These are phyloP conservation scores for Vulpes ferrilata DNA, from an alignment of 2,113 vertebrate species.

Conservation along the genomic window DNA sequence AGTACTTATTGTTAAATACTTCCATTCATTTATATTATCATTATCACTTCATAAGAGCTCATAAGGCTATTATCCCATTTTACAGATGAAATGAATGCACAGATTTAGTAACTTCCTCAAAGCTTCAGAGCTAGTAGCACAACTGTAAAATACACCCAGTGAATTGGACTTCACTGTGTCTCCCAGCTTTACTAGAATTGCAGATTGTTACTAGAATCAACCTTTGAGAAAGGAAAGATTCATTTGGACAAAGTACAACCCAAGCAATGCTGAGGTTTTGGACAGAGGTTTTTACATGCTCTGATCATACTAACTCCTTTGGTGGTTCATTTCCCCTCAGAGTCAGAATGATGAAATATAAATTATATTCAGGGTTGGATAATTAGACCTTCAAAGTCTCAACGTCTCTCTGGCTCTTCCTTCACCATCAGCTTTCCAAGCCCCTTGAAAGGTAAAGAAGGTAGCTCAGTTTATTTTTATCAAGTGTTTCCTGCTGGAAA, in stretches of 20 bases:
- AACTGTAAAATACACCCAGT: conserved; percentile 28
- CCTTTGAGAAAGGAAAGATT: neutral
- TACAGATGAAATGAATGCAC: conserved; percentile 11
- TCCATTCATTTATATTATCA: conserved; percentile 7
- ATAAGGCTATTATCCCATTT: conserved; percentile 18
- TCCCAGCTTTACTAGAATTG: conserved; percentile 26
- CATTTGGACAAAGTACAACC: conserved; percentile 53
- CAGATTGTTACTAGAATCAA: conserved; percentile 26
- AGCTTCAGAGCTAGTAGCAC: conserved; percentile 1
- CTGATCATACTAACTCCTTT: neutral
- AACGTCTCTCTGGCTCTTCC: neutral
- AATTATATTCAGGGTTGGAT: conserved; percentile 39
- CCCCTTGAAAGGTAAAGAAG: neutral
- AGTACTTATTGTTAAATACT: conserved; percentile 15
- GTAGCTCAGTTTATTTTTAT: conserved; percentile 55
- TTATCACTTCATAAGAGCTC: neutral
- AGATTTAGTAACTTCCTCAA: conserved; percentile 39
- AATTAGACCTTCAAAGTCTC: conserved; percentile 9
- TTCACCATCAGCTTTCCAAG: conserved; percentile 19
- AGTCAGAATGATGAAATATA: conserved; percentile 33
- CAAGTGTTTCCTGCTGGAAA: conserved; percentile 46
- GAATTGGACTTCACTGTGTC: neutral
- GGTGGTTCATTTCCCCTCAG: conserved; percentile 1
- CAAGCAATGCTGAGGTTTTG: conserved; percentile 11
- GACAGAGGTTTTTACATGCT: conserved; percentile 21